Conservation (phyloP, 2,797 vertebrate genomes). For the Neopelma chrysocephalum region DNA sequence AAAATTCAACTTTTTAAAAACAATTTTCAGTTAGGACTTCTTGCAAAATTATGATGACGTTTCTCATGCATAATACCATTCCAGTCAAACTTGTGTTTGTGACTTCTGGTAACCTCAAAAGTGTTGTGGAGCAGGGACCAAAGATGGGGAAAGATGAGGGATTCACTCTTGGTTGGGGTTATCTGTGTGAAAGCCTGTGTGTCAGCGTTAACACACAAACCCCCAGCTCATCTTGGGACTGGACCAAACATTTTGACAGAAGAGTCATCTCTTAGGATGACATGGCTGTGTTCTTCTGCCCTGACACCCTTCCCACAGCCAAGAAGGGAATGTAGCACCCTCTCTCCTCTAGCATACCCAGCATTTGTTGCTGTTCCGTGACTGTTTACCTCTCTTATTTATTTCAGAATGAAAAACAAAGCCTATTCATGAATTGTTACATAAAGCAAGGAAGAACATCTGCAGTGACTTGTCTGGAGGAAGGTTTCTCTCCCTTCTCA, state of each 20-base stretch:
- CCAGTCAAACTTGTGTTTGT: background rate
- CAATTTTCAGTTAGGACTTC: background rate
- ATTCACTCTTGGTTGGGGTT: background rate
- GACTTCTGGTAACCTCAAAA: background rate
- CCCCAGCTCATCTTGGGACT: background rate
- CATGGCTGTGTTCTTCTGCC: background rate
- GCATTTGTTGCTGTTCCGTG: background rate
- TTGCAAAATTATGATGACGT: background rate
- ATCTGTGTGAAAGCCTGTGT: background rate
- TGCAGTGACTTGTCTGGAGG: background rate
- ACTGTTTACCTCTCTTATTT: background rate
- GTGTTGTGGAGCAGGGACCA: too few species aligned
- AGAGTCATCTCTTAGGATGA: background rate
- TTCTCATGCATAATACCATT: background rate
- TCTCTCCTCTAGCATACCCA: fast-evolving
- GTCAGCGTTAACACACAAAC: background rate
- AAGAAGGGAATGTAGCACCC: fast-evolving
- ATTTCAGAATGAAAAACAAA: background rate
- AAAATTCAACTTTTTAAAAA: background rate
- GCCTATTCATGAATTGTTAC: background rate
- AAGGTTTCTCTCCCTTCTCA: background rate
- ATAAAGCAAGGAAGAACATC: background rate
- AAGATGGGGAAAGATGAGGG: background rate
- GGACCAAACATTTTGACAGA: background rate
- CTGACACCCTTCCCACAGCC: background rate